Percentiles rank a stretch among this genome's conserved stretches.
phyloP scores from a whole-genome alignment of 1,140 invertebrate genomes.

The Macrobrachium nipponense region DNA sequence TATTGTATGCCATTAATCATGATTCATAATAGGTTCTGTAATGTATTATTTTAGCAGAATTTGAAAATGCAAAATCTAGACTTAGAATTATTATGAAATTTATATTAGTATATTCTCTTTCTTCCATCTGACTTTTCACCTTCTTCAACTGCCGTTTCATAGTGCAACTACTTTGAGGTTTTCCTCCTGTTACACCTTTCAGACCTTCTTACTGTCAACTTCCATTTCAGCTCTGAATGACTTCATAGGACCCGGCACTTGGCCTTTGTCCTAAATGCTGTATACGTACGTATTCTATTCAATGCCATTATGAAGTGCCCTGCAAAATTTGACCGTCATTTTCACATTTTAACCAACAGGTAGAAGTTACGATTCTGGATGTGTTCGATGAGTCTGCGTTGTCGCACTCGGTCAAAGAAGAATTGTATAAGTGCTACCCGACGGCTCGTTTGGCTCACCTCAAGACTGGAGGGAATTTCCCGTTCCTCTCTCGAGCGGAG shows the following conservation, averaged over 20 bases:
- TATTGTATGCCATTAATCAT: too few relatives aligned
- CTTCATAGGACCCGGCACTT: too few relatives aligned
- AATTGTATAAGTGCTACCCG: conserved; percentile 89
- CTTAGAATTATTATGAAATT: neutral
- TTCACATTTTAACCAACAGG: conserved; percentile 64
- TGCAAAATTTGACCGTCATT: neutral
- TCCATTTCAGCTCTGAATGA: too few relatives aligned
- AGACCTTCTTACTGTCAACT: too few relatives aligned
- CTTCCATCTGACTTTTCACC: too few relatives aligned
- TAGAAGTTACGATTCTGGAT: conserved; percentile 87
- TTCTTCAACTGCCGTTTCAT: too few relatives aligned
- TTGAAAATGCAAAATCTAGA: neutral
- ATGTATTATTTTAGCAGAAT: neutral
- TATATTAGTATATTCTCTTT: too few relatives aligned
- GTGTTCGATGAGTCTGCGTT: conserved; percentile 92
- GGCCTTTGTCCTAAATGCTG: too few relatives aligned
- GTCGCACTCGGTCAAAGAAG: conserved; percentile 78
- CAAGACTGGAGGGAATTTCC: conserved; percentile 92
- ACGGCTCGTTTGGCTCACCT: conserved; percentile 88
- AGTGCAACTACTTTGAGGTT: too few relatives aligned
- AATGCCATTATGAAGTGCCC: neutral
- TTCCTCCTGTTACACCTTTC: too few relatives aligned
- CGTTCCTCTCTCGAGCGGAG: conserved; percentile 87
- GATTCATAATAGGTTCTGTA: too few relatives aligned
- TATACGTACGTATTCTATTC: too few relatives aligned